Evolutionary conservation across 2,888 invertebrate genomes (phyloP), one percentile per base, ranked within the genome.

Genomic region (Drosophila helvetica): DNA sequence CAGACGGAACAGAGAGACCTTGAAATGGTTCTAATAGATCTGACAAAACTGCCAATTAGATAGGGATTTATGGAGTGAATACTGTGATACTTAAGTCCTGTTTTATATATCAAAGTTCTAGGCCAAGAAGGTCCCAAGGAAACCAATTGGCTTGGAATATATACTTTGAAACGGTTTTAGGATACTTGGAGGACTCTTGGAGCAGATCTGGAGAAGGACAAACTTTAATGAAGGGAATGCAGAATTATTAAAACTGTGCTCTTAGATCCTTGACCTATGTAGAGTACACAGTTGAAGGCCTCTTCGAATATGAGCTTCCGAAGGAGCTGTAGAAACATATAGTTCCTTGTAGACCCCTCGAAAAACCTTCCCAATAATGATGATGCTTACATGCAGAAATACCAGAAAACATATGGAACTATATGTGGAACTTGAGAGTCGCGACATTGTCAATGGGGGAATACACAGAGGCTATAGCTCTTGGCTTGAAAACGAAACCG

Each of bases 301-400:
- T n/a, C 6, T 38, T 15, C 12, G 5, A 15, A 1, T 19, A 19
- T 19, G n/a, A n/a, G 15, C 15, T 38, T 2, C 15, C 38, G 38
- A 4, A 7, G 15, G 7, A 38, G 15, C 38, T 6, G 2, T 15
- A 6, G 38, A 7, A 38, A 38, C 15, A 6, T 38, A 6, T n/a
- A 38, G 15, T 38, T 6, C 38, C n/a, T n/a, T 17, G 10, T 12
- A 17, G 12, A 60, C 22, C 8, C 19, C 17, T 12, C 6, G 17
- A 18, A 12, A 18, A 46, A n/a, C 10, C 17, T 12, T 10, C 8
- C 9, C n/a, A 38, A 68, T 43, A 43, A 18, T n/a, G 25, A 18
- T n/a, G 25, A 38, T 25, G 64, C 88, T 83, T 88, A 84, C 84
- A 61, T 83, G 80, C 5, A 71, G 55, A 52, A 80, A 50, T 33